These are phyloP conservation scores for Ophonus ardosiacus DNA, from an alignment of 2,888 invertebrate genomes.

Conservation along the genomic window DNA sequence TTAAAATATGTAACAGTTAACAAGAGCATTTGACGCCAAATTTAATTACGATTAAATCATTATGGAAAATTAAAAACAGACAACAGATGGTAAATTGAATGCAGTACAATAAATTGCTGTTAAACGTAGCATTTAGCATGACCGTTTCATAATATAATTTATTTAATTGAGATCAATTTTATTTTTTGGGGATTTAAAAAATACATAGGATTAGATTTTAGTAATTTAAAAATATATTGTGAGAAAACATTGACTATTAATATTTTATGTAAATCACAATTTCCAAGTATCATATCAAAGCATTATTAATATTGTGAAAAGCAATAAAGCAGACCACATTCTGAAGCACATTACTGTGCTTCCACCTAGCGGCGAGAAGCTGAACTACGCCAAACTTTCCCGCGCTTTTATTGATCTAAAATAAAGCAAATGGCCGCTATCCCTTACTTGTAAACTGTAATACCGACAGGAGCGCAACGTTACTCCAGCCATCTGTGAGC, in stretches of 20 bases:
- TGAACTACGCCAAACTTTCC: conserved; percentile 2
- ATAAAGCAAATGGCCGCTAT: neutral
- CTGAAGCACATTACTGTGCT: no score
- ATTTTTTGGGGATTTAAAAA: neutral
- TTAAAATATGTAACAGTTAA: conserved; percentile 34
- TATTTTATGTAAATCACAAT: no score
- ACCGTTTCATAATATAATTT: neutral
- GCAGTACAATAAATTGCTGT: conserved; percentile 21
- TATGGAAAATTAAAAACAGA: conserved; percentile 32
- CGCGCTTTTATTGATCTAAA: neutral
- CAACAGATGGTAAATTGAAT: conserved; percentile 29
- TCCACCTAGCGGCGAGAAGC: conserved; percentile 1
- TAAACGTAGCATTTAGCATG: neutral
- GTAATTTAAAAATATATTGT: neutral
- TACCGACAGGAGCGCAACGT: conserved; percentile 21
- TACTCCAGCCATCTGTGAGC: neutral
- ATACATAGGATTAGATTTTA: neutral
- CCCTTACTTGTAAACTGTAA: neutral
- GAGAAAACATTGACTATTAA: no score
- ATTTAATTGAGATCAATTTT: neutral
- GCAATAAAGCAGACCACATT: no score
- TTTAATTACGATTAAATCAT: conserved; percentile 36
- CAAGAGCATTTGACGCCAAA: conserved; percentile 42
- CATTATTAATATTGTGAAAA: neutral
- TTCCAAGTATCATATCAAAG: no score